phyloP scores from a whole-genome alignment of 64 coral and sea anemone species.

The Montipora cactus region DNA sequence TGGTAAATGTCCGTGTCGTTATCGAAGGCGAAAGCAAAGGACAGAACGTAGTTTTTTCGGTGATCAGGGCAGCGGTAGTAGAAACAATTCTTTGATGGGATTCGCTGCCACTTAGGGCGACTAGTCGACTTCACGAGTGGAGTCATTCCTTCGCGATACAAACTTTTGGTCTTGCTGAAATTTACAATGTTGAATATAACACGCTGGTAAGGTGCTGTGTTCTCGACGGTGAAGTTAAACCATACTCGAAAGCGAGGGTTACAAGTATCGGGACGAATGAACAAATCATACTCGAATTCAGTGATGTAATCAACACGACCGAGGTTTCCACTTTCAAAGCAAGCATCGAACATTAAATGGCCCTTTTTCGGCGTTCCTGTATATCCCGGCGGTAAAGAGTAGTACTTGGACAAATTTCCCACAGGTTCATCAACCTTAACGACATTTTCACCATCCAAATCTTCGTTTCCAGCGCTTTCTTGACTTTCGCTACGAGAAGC shows the following conservation, averaged over 20 bases:
- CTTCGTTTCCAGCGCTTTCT: conserved; percentile 81
- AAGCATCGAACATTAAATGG: conserved; percentile 90
- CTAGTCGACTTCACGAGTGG: conserved; percentile 94
- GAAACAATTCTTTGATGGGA: conserved; percentile 96
- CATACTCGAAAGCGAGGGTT: conserved; percentile 96
- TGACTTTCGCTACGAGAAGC: conserved; percentile 86
- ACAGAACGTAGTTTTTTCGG: conserved; percentile 97
- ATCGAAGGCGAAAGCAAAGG: conserved; percentile 98
- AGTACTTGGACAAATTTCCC: conserved; percentile 91
- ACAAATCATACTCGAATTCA: conserved; percentile 98
- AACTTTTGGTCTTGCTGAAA: conserved; percentile 99
- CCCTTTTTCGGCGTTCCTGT: conserved; percentile 88
- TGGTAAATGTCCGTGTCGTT: conserved; percentile 96
- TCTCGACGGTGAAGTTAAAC: conserved; percentile 98
- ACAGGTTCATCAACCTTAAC: conserved; percentile 82
- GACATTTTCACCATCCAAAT: conserved; percentile 58
- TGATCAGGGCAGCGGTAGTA: conserved; percentile 99
- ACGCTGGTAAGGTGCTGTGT: conserved; percentile 92
- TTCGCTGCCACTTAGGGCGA: conserved; percentile 96
- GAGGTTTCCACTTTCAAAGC: conserved; percentile 99
- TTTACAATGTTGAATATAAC: conserved; percentile 99
- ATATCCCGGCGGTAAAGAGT: conserved; percentile 75
- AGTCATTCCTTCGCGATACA: conserved; percentile 99
- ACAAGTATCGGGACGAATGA: conserved; percentile 96
- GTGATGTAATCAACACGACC: conserved; percentile 97